Percentiles rank a stretch among this genome's conserved stretches.
These are phyloP conservation scores for Himalopsyche japonica DNA, from an alignment of 2,888 invertebrate genomes.

Conservation along the genomic window DNA sequence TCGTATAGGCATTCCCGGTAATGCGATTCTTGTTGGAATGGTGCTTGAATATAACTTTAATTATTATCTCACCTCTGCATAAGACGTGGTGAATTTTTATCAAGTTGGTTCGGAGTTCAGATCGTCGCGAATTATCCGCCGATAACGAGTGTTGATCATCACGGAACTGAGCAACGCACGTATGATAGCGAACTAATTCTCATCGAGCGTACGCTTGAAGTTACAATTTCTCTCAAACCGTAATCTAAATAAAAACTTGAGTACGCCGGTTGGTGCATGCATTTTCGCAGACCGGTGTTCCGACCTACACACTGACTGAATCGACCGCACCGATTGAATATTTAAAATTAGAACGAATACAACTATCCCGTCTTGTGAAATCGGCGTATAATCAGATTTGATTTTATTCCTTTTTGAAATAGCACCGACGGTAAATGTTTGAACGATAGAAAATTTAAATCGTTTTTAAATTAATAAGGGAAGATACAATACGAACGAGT, in stretches of 20 bases:
- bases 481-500: neutral
- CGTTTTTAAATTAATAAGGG: too few species aligned
- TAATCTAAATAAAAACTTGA: neutral
- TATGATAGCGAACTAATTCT: neutral
- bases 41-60: neutral
- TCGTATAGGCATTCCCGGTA: neutral
- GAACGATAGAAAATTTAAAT: neutral
- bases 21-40: neutral
- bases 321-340: neutral
- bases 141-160: too few species aligned
- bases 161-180: neutral
- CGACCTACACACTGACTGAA: neutral
- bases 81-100: neutral
- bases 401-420: neutral
- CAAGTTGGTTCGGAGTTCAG: neutral
- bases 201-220: neutral
- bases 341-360: constrained; percentile 5
- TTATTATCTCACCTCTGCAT: neutral
- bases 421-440: neutral
- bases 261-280: neutral
- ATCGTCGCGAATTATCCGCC: too few species aligned
- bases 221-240: neutral
- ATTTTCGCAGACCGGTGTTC: neutral
- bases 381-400: neutral
- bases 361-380: neutral